Conservation (phyloP, 2,888 invertebrate species). For the Slavum lentiscoides region DNA sequence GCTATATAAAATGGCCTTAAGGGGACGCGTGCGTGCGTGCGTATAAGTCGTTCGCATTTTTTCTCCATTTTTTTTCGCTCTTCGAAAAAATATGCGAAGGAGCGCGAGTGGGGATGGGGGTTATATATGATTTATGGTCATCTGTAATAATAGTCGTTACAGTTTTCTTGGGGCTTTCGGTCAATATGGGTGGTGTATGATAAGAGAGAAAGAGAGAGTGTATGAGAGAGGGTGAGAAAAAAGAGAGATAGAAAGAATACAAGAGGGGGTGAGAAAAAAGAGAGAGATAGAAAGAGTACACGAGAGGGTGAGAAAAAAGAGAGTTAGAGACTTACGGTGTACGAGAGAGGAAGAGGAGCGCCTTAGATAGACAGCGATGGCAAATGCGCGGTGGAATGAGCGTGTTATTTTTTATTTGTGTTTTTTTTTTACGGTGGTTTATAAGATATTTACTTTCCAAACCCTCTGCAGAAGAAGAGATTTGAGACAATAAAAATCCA, state of each 20-base stretch:
- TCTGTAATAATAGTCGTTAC: slow-evolving; percentile 55
- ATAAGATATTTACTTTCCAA: slow-evolving; percentile 25
- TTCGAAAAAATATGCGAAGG: slow-evolving; percentile 44
- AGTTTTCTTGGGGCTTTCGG: slow-evolving; percentile 49
- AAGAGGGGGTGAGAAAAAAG: slow-evolving; percentile 24
- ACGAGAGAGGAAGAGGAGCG: slow-evolving; percentile 23
- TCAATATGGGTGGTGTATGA: slow-evolving; percentile 57
- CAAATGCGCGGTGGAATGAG: background rate
- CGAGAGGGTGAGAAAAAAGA: slow-evolving; percentile 52
- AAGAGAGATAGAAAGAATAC: background rate
- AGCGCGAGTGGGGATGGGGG: background rate
- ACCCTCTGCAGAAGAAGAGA: slow-evolving; percentile 20
- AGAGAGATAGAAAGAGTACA: background rate
- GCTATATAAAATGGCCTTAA: slow-evolving; percentile 5
- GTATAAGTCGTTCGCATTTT: slow-evolving; percentile 35
- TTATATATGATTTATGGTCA: slow-evolving; percentile 57
- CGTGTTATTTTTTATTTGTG: slow-evolving; percentile 39
- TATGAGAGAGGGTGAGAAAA: slow-evolving; percentile 34
- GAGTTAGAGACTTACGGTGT: slow-evolving; percentile 39
- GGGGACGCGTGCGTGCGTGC: background rate
- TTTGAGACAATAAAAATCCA: slow-evolving; percentile 35
- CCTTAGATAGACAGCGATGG: slow-evolving; percentile 18
- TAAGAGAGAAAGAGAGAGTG: slow-evolving; percentile 54
- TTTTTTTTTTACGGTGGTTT: slow-evolving; percentile 30
- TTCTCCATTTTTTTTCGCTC: slow-evolving; percentile 39